Conservation (phyloP, 2,113 vertebrate genomes). For the Cololabis saira region DNA sequence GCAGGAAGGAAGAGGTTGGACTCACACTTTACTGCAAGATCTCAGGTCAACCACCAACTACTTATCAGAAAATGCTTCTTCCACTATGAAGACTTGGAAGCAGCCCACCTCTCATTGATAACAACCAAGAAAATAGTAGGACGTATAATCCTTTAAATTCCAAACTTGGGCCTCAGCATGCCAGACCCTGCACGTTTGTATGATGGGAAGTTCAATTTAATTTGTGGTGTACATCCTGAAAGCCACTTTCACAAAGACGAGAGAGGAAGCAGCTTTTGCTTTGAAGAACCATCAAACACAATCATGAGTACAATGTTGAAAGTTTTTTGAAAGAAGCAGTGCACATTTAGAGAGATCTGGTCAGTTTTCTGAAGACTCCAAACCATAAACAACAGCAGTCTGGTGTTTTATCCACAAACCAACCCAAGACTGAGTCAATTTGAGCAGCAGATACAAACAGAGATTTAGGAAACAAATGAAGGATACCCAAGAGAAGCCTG, state of each 20-base stretch:
- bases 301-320: background rate
- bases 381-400: no score
- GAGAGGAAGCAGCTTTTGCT: slow-evolving; percentile 8
- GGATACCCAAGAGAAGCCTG: no score
- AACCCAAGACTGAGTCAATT: no score
- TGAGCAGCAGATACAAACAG: no score
- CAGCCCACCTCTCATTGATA: background rate
- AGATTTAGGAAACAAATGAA: no score
- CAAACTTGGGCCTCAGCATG: background rate
- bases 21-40: background rate
- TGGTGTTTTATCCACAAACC: no score
- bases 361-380: background rate
- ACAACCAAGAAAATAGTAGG: background rate
- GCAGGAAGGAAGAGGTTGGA: slow-evolving; percentile 25
- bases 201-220: background rate
- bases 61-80: background rate
- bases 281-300: slow-evolving; percentile 13
- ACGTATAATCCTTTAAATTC: background rate
- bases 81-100: background rate
- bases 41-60: background rate
- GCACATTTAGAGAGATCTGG: background rate
- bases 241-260: slow-evolving; percentile 4
- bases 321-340: slow-evolving; percentile 1
- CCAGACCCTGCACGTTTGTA: background rate
- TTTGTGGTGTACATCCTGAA: slow-evolving; percentile 3